These are phyloP conservation scores for Lacerta bilineata DNA, from an alignment of 2,797 vertebrate genomes.

Conservation along the genomic window DNA sequence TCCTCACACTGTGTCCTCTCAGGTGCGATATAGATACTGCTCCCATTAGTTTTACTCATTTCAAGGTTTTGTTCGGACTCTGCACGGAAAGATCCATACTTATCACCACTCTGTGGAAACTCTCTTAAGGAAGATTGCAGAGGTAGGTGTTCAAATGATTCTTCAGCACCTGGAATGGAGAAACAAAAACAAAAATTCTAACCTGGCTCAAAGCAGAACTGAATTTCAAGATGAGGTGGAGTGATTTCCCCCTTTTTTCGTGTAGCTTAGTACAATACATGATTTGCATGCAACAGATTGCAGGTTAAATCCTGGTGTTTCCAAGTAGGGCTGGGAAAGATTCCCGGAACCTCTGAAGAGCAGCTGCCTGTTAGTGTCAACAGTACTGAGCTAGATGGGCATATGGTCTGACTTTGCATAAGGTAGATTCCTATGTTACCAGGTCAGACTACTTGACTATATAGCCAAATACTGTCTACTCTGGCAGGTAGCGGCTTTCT, in stretches of 20 bases:
- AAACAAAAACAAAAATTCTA: constrained; percentile 32
- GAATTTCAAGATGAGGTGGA: background rate
- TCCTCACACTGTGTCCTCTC: constrained; percentile 38
- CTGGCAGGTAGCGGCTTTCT: background rate
- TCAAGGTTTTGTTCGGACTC: constrained; percentile 58
- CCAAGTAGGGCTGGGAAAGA: no score
- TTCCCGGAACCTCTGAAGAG: no score
- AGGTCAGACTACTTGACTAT: background rate
- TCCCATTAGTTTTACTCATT: constrained; percentile 29
- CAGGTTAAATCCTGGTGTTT: no score
- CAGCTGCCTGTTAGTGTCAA: no score
- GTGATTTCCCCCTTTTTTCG: no score
- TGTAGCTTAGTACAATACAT: no score
- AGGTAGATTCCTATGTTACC: no score
- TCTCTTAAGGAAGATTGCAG: constrained; percentile 81
- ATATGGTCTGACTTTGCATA: background rate
- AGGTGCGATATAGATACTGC: background rate
- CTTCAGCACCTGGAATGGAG: constrained; percentile 70
- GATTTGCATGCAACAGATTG: no score
- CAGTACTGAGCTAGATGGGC: no score
- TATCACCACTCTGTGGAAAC: constrained; percentile 54
- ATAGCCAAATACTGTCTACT: background rate
- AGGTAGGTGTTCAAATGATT: constrained; percentile 81
- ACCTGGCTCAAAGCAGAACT: background rate
- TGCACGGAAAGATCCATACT: constrained; percentile 24